These are phyloP conservation scores for Erpornis zantholeuca DNA, from an alignment of 2,113 vertebrate genomes.

Conservation along the genomic window DNA sequence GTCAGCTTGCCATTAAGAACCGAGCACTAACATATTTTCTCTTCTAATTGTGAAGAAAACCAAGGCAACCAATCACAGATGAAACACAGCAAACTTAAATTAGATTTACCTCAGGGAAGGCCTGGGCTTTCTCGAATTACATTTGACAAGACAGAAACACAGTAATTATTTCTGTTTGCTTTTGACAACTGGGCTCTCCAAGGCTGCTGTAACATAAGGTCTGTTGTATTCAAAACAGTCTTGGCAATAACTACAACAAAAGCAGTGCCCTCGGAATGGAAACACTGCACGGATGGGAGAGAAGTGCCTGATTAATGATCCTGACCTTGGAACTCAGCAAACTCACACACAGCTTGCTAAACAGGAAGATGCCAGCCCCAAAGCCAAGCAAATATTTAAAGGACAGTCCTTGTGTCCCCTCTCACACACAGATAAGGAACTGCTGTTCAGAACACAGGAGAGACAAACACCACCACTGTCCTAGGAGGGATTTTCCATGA, in stretches of 20 bases:
- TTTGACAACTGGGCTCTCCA: not conserved
- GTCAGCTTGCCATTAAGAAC: constrained; percentile 3
- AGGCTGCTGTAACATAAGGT: not conserved
- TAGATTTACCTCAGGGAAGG: constrained; percentile 46
- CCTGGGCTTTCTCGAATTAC: constrained; percentile 28
- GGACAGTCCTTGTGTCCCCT: not conserved
- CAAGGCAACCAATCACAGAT: constrained; percentile 18
- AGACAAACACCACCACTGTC: not conserved
- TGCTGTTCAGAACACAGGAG: not conserved
- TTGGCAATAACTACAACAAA: not conserved
- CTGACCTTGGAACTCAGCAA: not conserved
- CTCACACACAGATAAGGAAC: not conserved
- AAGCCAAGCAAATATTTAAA: not conserved
- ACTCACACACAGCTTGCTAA: not conserved
- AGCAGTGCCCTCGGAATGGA: not conserved
- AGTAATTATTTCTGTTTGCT: constrained; percentile 44
- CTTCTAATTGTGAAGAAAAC: constrained; percentile 57
- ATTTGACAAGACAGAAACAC: not conserved
- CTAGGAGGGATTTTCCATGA: not conserved
- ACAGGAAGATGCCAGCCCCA: not conserved
- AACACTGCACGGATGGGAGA: not conserved
- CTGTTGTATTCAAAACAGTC: not conserved
- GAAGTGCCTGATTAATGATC: not conserved
- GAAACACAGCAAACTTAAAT: constrained; percentile 44
- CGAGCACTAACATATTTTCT: constrained; percentile 16